Evolutionary conservation across 2,113 vertebrate species (phyloP), one percentile per base, ranked within the genome.

Genomic region (Lepus timidus): DNA sequence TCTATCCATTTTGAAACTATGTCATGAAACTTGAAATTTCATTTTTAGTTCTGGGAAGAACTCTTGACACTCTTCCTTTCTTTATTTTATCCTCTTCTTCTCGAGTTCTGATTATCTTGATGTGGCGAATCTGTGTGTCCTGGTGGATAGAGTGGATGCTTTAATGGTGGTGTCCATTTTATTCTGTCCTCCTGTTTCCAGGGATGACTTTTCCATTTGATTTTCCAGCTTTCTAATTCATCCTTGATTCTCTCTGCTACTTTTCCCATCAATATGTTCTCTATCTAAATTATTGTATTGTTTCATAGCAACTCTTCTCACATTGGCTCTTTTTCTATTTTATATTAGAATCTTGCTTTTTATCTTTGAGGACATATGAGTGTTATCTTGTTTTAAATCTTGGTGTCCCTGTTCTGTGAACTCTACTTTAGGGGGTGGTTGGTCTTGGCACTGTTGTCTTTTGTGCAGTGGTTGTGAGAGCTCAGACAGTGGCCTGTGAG

Each of bases 11-110:
- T 73, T 65, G 31, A 7, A 88, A 73, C 31, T 93, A 62, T 67
- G 17, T 61, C 70, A 85, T 88, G 20, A 81, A 31, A 61, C 91
- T 52, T 85, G 31, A 88, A 85, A 85, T 61, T 85, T 75, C 12
- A 22, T 20, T 88, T 70, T 70, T 33, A 67, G n/a, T 49, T 85
- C 52, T 61, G 39, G n/a, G 39, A 25, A 49, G 55, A 67, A 76
- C 9, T 84, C 31, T 19, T 2, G 6, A 52, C 8, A 22, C 17
- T 23, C 14, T 61, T 65, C 16, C 61, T 64, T 55, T 36, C 62
- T 29, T 19, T 31, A 4, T 3, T 12, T 73, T 44, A 44, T 44
- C 6, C 31, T 39, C 13, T 64, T 49, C 33, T 71, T 61, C 58
- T 73, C 19, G 4, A n/a, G 23, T 9, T 13, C 12, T 7, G 64